These are phyloP conservation scores for Gadus chalcogrammus DNA, from an alignment of 2,113 vertebrate genomes.

Conservation along the genomic window DNA sequence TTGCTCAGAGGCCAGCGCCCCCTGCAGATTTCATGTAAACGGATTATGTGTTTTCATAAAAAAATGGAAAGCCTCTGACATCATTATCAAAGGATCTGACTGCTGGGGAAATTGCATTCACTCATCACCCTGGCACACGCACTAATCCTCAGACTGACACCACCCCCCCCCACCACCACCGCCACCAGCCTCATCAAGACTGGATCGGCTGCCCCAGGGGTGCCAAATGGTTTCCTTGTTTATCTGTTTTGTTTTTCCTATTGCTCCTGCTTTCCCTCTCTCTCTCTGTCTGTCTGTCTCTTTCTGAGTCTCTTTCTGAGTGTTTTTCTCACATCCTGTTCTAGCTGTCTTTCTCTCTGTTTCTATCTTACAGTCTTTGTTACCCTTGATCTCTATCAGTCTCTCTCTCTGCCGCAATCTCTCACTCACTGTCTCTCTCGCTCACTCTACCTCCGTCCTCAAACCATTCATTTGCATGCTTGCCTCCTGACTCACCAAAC, in stretches of 20 bases:
- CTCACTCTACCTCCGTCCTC: constrained; percentile 23
- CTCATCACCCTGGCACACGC: constrained; percentile 53
- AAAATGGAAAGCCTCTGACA: constrained; percentile 43
- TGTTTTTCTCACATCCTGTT: background rate
- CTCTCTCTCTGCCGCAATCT: constrained; percentile 1
- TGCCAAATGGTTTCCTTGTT: constrained; percentile 58
- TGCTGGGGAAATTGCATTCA: constrained; percentile 62
- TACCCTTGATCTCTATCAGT: constrained; percentile 40
- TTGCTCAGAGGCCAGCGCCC: constrained; percentile 27
- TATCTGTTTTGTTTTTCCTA: constrained; percentile 6
- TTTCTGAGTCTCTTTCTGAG: background rate
- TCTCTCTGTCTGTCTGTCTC: background rate
- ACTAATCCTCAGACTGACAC: constrained; percentile 55
- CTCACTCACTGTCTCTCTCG: constrained; percentile 15
- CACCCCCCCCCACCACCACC: constrained; percentile 16
- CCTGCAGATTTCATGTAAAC: constrained; percentile 48
- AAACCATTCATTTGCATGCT: background rate
- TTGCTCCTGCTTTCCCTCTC: background rate
- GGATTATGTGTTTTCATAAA: constrained; percentile 29
- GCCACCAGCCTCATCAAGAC: constrained; percentile 48
- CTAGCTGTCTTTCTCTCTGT: constrained; percentile 14
- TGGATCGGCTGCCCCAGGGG: constrained; percentile 39
- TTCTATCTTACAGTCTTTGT: background rate
- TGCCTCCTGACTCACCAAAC: constrained; percentile 1
- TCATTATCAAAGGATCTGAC: constrained; percentile 56